Conservation (phyloP, 1,140 invertebrate species). For the Drosophila subobscura region DNA sequence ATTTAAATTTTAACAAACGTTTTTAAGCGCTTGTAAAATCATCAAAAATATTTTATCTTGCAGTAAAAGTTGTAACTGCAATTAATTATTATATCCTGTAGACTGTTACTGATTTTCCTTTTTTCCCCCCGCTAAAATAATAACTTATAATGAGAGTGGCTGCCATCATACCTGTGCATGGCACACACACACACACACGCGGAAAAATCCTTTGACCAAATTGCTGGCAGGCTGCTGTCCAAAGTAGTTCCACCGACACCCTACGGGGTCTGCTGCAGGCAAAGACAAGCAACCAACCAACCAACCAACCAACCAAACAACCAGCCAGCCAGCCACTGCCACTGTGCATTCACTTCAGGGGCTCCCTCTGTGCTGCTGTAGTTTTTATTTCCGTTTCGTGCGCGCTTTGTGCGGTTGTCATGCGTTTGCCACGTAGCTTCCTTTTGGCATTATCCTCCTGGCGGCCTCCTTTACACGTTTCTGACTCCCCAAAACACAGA, state of each 20-base stretch:
- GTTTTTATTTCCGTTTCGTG: conserved; percentile 58
- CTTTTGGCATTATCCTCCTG: conserved; percentile 17
- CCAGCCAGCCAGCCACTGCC: not conserved
- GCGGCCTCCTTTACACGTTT: conserved; percentile 18
- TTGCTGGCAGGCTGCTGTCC: too few species aligned
- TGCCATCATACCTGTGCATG: too few species aligned
- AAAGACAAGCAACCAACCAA: not conserved
- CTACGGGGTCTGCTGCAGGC: not conserved
- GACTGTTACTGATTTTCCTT: too few species aligned
- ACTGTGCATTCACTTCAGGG: conserved; percentile 13
- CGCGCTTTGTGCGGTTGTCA: conserved; percentile 61
- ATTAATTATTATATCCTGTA: too few species aligned
- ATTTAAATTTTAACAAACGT: too few species aligned
- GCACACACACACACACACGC: too few species aligned
- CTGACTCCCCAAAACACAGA: conserved; percentile 29
- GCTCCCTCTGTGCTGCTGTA: conserved; percentile 20
- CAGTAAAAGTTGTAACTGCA: too few species aligned
- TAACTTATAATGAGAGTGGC: too few species aligned
- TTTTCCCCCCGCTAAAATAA: too few species aligned
- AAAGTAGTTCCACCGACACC: not conserved
- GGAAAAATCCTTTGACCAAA: too few species aligned
- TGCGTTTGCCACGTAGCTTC: conserved; percentile 48
- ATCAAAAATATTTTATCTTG: too few species aligned
- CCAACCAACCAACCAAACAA: not conserved
- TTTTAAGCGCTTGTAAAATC: too few species aligned